These are phyloP conservation scores for Oscheius onirici DNA, from an alignment of 2,888 invertebrate species.

Conservation along the genomic window DNA sequence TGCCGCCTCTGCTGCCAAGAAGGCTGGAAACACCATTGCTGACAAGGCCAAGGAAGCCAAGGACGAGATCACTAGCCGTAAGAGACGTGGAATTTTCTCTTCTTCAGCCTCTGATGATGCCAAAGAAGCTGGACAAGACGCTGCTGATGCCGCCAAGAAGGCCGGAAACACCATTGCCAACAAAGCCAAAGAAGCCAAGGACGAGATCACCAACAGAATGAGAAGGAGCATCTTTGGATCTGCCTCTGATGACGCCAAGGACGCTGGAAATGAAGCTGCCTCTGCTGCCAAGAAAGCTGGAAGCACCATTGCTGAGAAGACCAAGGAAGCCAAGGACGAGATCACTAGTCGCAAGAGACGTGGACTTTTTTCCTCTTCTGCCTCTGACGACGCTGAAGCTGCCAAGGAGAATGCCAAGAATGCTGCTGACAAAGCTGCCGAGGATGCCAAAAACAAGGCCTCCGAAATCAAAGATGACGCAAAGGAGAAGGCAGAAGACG, in stretches of 20 bases:
- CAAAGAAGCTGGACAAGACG: conserved; percentile 4
- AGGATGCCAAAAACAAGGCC: neutral
- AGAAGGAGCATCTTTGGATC: neutral
- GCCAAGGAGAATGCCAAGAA: neutral
- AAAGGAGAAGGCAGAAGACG: neutral
- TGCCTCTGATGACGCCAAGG: neutral
- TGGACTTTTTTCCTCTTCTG: too few relatives aligned
- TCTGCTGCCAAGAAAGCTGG: neutral
- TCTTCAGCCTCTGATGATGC: conserved; percentile 27
- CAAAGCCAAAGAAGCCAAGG: neutral
- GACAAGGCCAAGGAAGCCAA: neutral
- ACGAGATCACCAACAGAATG: neutral
- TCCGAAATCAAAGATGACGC: neutral
- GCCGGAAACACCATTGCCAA: neutral
- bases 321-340: too few relatives aligned
- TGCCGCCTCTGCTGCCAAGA: neutral
- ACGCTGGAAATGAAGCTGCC: neutral
- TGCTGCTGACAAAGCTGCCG: neutral
- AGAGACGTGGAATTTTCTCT: conserved; percentile 26
- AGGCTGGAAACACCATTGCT: neutral
- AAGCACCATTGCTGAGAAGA: too few relatives aligned
- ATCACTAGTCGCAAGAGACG: too few relatives aligned
- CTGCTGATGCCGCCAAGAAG: conserved; percentile 16
- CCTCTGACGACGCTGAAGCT: too few relatives aligned
- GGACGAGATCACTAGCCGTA: too few relatives aligned